Evolutionary conservation across 1,140 invertebrate species (phyloP), one percentile per base, ranked within the genome.

Genomic region (Thaumetopoea pityocampa): DNA sequence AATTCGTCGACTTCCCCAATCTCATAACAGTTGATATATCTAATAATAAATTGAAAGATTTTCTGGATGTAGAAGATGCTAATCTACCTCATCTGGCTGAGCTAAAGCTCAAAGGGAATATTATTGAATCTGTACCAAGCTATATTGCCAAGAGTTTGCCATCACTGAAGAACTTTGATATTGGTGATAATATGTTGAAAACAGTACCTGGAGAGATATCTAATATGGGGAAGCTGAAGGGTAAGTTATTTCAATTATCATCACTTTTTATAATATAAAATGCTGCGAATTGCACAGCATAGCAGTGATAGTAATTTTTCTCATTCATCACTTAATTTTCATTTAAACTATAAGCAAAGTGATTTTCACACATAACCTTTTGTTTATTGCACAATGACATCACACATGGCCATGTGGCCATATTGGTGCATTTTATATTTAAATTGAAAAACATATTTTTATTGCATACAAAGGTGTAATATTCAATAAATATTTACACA

Each of bases 211-310:
- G 88, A 14, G 89, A 92, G 69, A 37, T 94, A 2, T 84, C 87
- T n/a, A 84, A 87, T 53, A 89, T 91, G 58, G 41, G 79, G 0
- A 93, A 92, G 77, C 67, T 94, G 10, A 93, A 93, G 88, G 89
- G 90, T 90, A 80, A 81, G 44, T 37, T n/a, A n/a, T n/a, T n/a
- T n/a, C n/a, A n/a, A n/a, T 24, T 5, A 7, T 37, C 5, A 14
- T 16, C 12, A 10, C 10, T 8, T 15, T 15, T 8, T 38, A 16
- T 30, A 15, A n/a, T 19, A 20, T 8, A 11, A 38, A 22, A 27
- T 28, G 4, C n/a, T n/a, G n/a, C n/a, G n/a, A n/a, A n/a, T n/a
- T n/a, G n/a, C n/a, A n/a, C n/a, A n/a, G n/a, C n/a, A n/a, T n/a
- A n/a, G n/a, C n/a, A n/a, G n/a, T n/a, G n/a, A n/a, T n/a, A n/a